Evolutionary conservation across 2,888 invertebrate species (phyloP).

Genomic region (Tipula vernalis): DNA sequence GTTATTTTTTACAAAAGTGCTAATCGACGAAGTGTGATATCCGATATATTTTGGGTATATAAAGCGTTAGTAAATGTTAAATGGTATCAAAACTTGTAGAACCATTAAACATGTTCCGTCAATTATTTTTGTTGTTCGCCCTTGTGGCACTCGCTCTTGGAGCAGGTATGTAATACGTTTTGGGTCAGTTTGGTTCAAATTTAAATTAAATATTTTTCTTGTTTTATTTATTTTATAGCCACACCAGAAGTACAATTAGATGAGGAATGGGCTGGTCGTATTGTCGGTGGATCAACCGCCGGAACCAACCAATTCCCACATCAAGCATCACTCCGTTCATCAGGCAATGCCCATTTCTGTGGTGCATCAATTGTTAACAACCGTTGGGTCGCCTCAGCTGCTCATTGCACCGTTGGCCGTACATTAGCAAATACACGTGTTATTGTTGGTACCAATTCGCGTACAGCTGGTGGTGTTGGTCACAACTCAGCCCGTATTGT

Average conservation of each 20-base stretch:
- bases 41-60: not conserved
- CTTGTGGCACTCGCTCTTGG: constrained; percentile 7
- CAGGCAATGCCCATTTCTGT: constrained; percentile 19
- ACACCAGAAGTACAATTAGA: not conserved
- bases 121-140: constrained; percentile 6
- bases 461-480: not conserved
- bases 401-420: constrained; percentile 20
- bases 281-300: constrained; percentile 21
- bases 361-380: constrained; percentile 21
- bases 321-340: constrained; percentile 20
- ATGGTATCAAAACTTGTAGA: not conserved
- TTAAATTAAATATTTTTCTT: not conserved
- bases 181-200: not conserved
- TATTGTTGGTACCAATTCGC: constrained; percentile 9
- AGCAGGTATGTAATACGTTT: not conserved
- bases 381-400: constrained; percentile 22
- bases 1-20: too few relatives aligned
- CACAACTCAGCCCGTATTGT: constrained; percentile 11
- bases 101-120: not conserved
- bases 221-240: not conserved
- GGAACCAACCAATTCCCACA: constrained; percentile 19
- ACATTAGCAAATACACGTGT: constrained; percentile 11
- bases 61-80: not conserved
- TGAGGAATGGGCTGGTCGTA: constrained; percentile 14
- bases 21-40: not conserved